Base-by-base conservation (phyloP, 2,797 vertebrate genomes). In the Lepidocolaptes lacrymiger region DNA sequence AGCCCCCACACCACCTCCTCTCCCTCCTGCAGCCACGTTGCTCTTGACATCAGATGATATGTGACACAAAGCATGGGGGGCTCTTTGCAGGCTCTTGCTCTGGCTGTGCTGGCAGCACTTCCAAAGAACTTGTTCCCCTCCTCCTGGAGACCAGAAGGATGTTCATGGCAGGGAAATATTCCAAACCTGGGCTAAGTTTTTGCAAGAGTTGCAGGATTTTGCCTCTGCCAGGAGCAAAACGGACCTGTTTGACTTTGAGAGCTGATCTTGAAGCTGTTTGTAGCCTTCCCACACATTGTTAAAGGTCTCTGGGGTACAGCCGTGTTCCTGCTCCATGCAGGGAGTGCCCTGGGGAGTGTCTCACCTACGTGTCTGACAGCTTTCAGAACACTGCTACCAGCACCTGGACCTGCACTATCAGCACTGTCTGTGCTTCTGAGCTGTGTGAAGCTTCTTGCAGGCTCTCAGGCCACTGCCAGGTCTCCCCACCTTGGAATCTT, bases 61-160 rank as follows among this genome's bases (percentile, higher is more conserved):
- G 26, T 4, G 4, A 43, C 69, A 78, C 19, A 54, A 56, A 71
- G 74, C 32, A 4, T 1, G 9, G 30, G 34, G 51, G 43, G 56
- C 61, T 52, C 41, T 43, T 41, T 17, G 22, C 34, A 74, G 89
- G 19, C 66, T 85, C 41, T 59, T 11, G 4, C 14, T 44, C 6
- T 32, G 26, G 39, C 48, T 73, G 24, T 75, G 75, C 71, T 76
- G 78, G 37, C 43, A 89, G 34, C 68, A 36, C 46, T 66, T 80
- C 36, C 55, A 75, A 62, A 58, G n/a, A 73, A 14, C 37, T 48
- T 67, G 51, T 66, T 94, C 63, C 48, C 80, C 77, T 94, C 77
- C 83, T 95, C 83, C 39, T 93, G 89, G 88, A 85, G 76, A 61
- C 64, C 44, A 77, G 64, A 28, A 80, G 37, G 68, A 75, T 85